Evolutionary conservation across 2,888 invertebrate genomes (phyloP), one percentile per base, ranked within the genome.

Genomic region (Penaeus monodon): DNA sequence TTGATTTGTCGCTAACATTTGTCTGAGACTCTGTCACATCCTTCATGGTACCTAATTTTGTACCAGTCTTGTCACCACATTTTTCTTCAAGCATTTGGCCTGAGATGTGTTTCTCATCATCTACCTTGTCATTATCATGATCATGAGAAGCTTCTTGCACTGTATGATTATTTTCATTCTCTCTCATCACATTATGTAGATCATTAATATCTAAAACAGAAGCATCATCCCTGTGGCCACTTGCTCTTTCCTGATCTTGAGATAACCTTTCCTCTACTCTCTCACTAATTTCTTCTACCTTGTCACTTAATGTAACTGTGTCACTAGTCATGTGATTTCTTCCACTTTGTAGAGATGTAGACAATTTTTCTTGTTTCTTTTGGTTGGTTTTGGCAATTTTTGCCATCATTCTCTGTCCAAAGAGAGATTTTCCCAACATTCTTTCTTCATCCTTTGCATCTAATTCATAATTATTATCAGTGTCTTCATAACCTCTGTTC

Each of bases 401-500:
- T 24, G 73, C 74, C 27, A 44, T 64, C 85, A 85, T 85, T 70
- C 85, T 85, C 65, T 74, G 85, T 27, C 85, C 85, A 74, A 65
- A 85, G n/a, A 85, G 65, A 27, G 85, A 64, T 29, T 80, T 85
- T 27, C 65, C 80, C 29, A 85, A 57, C 85, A 85, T 85, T 38
- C 44, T 80, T 8, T 85, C 84, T 22, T 80, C 80, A 20, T 64
- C 12, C 1, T 73, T 27, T 44, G 27, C 27, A 14, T 22, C 24
- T n/a, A 22, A 10, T 0, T 57, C 57, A 57, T 1, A 17, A 20
- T 20, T 20, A 57, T 17, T 57, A 57, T 3, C 57, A 57, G 57
- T 3, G 4, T 17, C 57, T 57, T 3, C 57, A 57, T 57, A 44
- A 44, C 44, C 10, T 44, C 44, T 44, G 44, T 44, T 44, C 8